These are phyloP conservation scores for Teleiodes luculella DNA, from an alignment of 2,888 invertebrate genomes.

Conservation along the genomic window DNA sequence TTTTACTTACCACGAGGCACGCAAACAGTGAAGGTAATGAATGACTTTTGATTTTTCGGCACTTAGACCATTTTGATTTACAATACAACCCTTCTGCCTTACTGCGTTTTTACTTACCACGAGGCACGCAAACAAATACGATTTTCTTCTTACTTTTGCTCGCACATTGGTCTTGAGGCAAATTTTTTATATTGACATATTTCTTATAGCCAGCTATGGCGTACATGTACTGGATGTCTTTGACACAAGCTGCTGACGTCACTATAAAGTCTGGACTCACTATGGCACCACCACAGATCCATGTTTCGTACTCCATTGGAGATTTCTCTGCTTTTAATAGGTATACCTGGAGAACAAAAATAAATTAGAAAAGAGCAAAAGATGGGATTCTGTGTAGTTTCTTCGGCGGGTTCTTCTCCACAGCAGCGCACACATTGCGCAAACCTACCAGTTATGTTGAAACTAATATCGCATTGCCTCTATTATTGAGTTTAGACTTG, in stretches of 20 bases:
- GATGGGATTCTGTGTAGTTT: too few species aligned
- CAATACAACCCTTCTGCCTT: too few species aligned
- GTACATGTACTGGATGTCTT: conserved; percentile 36
- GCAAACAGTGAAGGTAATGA: too few species aligned
- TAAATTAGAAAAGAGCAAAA: too few species aligned
- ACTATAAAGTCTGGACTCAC: conserved; percentile 28
- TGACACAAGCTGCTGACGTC: conserved; percentile 41
- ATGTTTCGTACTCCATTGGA: conserved; percentile 27
- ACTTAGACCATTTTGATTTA: too few species aligned
- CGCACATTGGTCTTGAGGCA: conserved; percentile 37
- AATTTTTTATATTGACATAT: conserved; percentile 29
- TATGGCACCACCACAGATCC: conserved; percentile 42
- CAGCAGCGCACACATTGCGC: too few species aligned
- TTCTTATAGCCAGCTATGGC: conserved; percentile 39
- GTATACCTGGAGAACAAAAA: conserved; percentile 29
- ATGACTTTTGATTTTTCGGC: too few species aligned
- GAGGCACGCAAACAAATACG: conserved; percentile 28
- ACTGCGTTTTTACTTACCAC: conserved; percentile 13
- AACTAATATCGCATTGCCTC: too few species aligned
- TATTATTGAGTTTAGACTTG: too few species aligned
- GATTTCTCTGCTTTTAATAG: conserved; percentile 28
- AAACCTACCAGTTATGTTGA: too few species aligned
- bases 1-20: conserved; percentile 18
- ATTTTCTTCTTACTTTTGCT: conserved; percentile 40
- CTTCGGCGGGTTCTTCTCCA: too few species aligned